Evolutionary conservation across 2,113 vertebrate genomes (phyloP).

Genomic region (cat (Felis catus)): DNA sequence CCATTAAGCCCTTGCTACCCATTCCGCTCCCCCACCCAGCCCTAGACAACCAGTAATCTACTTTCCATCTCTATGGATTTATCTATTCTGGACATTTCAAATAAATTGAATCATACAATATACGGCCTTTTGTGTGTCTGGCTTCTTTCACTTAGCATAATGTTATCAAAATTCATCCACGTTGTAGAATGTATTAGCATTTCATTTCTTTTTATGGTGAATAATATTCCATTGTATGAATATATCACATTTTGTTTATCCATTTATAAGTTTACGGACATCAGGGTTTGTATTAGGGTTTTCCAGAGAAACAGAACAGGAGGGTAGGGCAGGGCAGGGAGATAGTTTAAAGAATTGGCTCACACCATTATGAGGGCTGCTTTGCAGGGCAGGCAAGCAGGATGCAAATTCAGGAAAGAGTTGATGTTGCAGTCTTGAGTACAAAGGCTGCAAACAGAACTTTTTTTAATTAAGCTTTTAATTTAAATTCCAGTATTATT

Average conservation of each 20-base stretch:
- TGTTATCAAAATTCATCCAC: not conserved
- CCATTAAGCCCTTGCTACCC: not conserved
- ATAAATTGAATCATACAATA: not conserved
- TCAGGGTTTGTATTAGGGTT: not conserved
- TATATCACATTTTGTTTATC: not conserved
- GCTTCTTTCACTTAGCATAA: conserved; percentile 5
- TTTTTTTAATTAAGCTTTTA: not conserved
- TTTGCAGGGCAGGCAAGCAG: not conserved
- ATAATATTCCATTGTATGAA: not conserved
- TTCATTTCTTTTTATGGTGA: conserved; percentile 21
- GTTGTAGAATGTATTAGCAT: not conserved
- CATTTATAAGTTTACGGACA: not conserved
- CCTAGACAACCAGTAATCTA: not conserved
- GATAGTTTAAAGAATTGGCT: not conserved
- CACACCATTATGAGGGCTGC: not conserved
- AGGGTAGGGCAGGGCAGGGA: not conserved
- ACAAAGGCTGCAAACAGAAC: not conserved
- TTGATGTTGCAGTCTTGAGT: not conserved
- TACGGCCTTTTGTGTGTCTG: conserved; percentile 1
- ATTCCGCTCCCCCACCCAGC: not conserved
- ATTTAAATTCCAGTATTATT: not conserved
- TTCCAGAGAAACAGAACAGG: not conserved
- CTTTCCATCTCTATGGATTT: conserved; percentile 11
- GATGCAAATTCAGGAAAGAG: not conserved
- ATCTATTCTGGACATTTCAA: not conserved